Evolutionary conservation across 2,797 vertebrate genomes (phyloP).

Genomic region (Eptatretus atami): DNA sequence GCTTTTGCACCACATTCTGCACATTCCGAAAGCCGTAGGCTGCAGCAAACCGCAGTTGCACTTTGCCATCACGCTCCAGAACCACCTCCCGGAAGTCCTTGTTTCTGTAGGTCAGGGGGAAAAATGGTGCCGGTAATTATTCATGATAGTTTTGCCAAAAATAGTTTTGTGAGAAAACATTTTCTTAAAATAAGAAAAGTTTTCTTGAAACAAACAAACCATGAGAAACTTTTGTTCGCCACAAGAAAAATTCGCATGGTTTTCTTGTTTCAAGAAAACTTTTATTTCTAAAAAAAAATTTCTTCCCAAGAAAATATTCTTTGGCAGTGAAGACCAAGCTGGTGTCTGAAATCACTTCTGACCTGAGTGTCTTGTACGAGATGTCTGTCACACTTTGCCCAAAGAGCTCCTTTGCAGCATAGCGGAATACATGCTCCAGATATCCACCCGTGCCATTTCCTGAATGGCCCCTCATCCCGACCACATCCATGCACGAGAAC

Average conservation of each 20-base stretch:
- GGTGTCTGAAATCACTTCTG: constrained; percentile 9
- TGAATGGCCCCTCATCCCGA: constrained; percentile 25
- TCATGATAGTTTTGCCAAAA: too few species aligned
- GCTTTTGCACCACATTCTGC: constrained; percentile 54
- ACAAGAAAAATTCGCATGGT: too few species aligned
- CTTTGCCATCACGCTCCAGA: constrained; percentile 53
- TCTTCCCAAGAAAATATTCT: too few species aligned
- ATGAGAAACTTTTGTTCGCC: too few species aligned
- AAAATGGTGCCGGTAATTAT: too few species aligned
- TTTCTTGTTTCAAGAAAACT: too few species aligned
- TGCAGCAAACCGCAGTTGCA: constrained; percentile 52
- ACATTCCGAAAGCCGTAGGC: constrained; percentile 71
- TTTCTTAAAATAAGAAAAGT: too few species aligned
- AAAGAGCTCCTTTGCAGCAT: constrained; percentile 69
- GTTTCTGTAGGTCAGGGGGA: constrained; percentile 22
- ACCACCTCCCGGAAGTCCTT: constrained; percentile 72
- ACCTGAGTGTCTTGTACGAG: constrained; percentile 56
- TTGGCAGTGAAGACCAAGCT: too few species aligned
- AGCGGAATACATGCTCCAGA: constrained; percentile 56
- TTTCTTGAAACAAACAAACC: too few species aligned
- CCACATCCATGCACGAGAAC: constrained; percentile 26
- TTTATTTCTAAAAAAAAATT: too few species aligned
- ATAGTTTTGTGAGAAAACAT: too few species aligned
- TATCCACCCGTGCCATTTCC: constrained; percentile 50
- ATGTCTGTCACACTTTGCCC: constrained; percentile 44